phyloP scores from a whole-genome alignment of 2,888 invertebrate species.

The Agrilus cyanescens region DNA sequence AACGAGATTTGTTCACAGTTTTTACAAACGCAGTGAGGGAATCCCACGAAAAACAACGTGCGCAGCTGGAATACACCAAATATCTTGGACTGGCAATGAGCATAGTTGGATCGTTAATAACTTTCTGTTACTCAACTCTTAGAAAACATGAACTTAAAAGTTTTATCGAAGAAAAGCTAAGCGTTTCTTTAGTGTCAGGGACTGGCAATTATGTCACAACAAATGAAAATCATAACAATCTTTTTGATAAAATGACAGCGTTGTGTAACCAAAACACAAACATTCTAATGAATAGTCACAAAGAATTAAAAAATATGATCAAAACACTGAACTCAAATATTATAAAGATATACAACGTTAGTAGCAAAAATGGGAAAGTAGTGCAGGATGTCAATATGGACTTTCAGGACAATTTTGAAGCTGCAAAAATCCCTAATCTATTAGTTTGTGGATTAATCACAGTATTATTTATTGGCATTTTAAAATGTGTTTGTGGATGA shows the following conservation, averaged over 20 bases:
- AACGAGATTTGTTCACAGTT: constrained; percentile 59
- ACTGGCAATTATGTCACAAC: neutral
- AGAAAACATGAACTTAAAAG: constrained; percentile 29
- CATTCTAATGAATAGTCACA: neutral
- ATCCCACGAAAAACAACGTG: constrained; percentile 72
- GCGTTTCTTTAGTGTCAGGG: no score
- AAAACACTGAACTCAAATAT: neutral
- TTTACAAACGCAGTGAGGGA: constrained; percentile 66
- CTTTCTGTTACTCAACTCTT: constrained; percentile 28
- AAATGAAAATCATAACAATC: constrained; percentile 1
- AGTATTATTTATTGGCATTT: no score
- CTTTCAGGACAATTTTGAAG: no score
- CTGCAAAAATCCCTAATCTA: no score
- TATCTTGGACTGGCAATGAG: constrained; percentile 49
- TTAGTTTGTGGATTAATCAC: no score
- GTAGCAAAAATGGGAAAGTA: no score
- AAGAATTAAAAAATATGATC: neutral
- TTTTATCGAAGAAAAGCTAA: constrained; percentile 21
- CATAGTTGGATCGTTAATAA: constrained; percentile 30
- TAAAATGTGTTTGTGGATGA: no score
- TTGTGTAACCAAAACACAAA: neutral
- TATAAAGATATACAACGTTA: no score
- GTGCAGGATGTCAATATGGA: no score
- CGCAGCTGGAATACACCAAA: constrained; percentile 71
- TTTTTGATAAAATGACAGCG: constrained; percentile 4